Evolutionary conservation across 2,797 vertebrate species (phyloP), one percentile per base, ranked within the genome.

Genomic region (Molossus molossus): DNA sequence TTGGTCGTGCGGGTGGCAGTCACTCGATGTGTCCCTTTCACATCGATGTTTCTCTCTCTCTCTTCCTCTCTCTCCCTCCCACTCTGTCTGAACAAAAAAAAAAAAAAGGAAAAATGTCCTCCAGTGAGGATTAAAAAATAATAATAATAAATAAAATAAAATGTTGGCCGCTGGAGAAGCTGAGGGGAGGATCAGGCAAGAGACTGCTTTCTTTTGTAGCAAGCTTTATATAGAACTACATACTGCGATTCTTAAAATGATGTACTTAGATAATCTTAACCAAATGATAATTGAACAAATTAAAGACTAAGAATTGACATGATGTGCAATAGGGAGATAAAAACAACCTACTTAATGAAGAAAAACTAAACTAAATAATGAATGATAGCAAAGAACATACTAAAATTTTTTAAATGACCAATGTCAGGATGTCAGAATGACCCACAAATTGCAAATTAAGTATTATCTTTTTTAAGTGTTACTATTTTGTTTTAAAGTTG

Each of bases 241-340:
- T 21, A 17, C 17, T 69, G 18, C 20, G 75, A 86, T 60, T 76
- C 58, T 94, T 76, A 64, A 94, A 94, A 95, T 70, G 86, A 60
- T 45, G 33, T 20, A 40, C 18, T 58, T 58, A 73, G 6, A 72
- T 65, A 86, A 70, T 81, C 17, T 58, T 85, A 20, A 58, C 29
- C 40, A 73, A 95, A 62, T 72, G 21, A 48, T n/a, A 83, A 73
- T 60, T 79, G 33, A 40, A 90, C 62, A 96, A 76, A 85, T 69
- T 14, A 50, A 83, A 90, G 21, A 83, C 21, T 70, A 84, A 72
- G 20, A 25, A 85, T 23, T 72, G 17, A 45, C 5, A 91, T 58
- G 17, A 73, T 76, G 3, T 72, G 11, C 9, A 92, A 58, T 3
- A 81, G 33, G n/a, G 87, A 92, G n/a, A 62, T 11, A 81, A 12